Base-by-base conservation (phyloP, 2,797 vertebrate species). In the Eulemur mongoz region DNA sequence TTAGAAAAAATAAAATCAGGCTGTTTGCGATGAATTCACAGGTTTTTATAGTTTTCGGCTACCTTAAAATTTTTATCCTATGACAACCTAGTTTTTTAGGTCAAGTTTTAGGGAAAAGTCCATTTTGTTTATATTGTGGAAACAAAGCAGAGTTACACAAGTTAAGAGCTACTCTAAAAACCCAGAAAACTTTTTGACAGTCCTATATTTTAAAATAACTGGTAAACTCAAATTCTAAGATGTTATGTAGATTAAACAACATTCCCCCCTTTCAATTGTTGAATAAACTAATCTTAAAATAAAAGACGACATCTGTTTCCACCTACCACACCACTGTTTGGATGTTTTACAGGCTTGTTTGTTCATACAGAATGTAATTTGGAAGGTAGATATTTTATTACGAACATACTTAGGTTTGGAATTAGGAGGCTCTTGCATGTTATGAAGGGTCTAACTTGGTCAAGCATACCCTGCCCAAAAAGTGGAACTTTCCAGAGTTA, bases 251-350 rank as follows among this genome's bases (percentile, higher is more conserved):
- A 95, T 65, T 82, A 97, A 81, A 72, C 82, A 97, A 91, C 84
- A 67, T 61, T 45, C 52, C n/a, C 1, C 54, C 81, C 32, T 70
- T 97, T 93, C 13, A 30, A 59, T 70, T 95, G 70, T 87, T 96
- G 96, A 96, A 96, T 95, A 97, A 95, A 97, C 79, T 73, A 75
- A 91, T 75, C 89, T 97, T 94, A 91, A 97, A 97, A 97, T 96
- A 96, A 97, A 93, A 11, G 40, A 52, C 92, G 93, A 45, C 94
- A 96, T 94, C 93, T 97, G 91, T 95, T 97, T 81, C 94, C 90
- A 97, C 95, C 93, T 88, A 96, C 93, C n/a, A 25, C 38, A 35
- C 61, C 0, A 4, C 73, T 95, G 90, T 92, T 93, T 95, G 59
- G 54, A 93, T 96, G 75, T 96, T 93, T 95, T 79, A 52, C 65